Conservation (phyloP, 2,113 vertebrate species). For the Sander vitreus region DNA sequence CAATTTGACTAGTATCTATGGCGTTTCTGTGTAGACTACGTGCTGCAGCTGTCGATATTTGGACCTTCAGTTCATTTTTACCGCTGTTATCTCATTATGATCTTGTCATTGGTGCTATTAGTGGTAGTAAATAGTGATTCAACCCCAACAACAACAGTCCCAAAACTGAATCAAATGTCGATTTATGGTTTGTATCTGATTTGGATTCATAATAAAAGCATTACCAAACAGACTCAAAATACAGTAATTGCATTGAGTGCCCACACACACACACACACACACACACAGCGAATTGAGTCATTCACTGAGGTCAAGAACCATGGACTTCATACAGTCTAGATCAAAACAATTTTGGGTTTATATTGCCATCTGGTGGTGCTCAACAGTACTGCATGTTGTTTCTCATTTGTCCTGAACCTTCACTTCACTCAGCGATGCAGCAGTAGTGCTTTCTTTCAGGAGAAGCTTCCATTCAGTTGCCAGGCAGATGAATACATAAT, state of each 20-base stretch:
- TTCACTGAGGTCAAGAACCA: neutral
- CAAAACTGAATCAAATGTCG: neutral
- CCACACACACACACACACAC: slow-evolving; percentile 12
- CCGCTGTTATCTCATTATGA: fast-evolving
- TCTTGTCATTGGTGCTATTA: neutral
- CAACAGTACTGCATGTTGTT: slow-evolving; percentile 29
- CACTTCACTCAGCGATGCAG: slow-evolving; percentile 38
- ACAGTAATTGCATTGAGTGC: neutral
- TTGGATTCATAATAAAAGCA: neutral
- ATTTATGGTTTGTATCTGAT: neutral
- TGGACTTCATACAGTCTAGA: neutral
- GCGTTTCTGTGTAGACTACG: neutral
- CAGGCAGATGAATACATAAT: slow-evolving; percentile 67
- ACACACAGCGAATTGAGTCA: neutral
- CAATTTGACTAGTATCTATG: fast-evolving
- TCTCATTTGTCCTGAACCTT: slow-evolving; percentile 62
- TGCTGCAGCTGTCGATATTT: neutral
- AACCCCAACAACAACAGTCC: neutral
- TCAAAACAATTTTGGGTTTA: neutral
- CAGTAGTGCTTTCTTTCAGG: slow-evolving; percentile 56
- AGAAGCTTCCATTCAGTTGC: slow-evolving; percentile 67
- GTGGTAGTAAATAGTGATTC: neutral
- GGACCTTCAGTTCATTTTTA: neutral
- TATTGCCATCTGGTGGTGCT: slow-evolving; percentile 62
- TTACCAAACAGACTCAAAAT: neutral